Evolutionary conservation across 2,797 vertebrate genomes (phyloP).

Genomic region (Enteromius radiatus): DNA sequence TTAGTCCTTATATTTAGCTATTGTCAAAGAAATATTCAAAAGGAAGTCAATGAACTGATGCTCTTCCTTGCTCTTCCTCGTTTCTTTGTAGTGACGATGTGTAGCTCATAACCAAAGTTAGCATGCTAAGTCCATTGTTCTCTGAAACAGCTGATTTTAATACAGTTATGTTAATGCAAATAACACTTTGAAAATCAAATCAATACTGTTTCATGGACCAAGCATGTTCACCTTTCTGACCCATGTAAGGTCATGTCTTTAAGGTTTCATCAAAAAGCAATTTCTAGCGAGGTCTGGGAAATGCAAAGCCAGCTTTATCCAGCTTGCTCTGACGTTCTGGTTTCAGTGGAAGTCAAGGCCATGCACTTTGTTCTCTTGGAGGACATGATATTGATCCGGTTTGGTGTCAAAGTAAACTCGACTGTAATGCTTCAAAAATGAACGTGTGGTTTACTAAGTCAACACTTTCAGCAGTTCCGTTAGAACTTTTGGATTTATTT

Average conservation of each 20-base stretch:
- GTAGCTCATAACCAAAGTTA: not conserved
- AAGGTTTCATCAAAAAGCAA: constrained; percentile 52
- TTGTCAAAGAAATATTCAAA: not conserved
- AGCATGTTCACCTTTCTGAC: constrained; percentile 34
- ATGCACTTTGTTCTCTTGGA: constrained; percentile 49
- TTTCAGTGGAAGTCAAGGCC: constrained; percentile 20
- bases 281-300: constrained; percentile 45
- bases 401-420: constrained; percentile 56
- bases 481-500: constrained; percentile 63
- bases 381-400: constrained; percentile 56
- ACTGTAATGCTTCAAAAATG: constrained; percentile 63
- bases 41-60: not conserved
- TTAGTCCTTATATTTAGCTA: not conserved
- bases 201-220: constrained; percentile 44
- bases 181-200: constrained; percentile 35
- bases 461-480: constrained; percentile 57
- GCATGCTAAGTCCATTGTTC: not conserved
- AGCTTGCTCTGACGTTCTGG: not conserved
- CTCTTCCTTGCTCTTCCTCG: not conserved
- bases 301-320: constrained; percentile 53
- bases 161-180: not conserved
- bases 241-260: constrained; percentile 24
- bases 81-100: not conserved
- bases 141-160: not conserved
- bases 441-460: constrained; percentile 55